Evolutionary conservation across 2,113 vertebrate species (phyloP), one percentile per base, ranked within the genome.

Genomic region (Tragelaphus buxtoni): DNA sequence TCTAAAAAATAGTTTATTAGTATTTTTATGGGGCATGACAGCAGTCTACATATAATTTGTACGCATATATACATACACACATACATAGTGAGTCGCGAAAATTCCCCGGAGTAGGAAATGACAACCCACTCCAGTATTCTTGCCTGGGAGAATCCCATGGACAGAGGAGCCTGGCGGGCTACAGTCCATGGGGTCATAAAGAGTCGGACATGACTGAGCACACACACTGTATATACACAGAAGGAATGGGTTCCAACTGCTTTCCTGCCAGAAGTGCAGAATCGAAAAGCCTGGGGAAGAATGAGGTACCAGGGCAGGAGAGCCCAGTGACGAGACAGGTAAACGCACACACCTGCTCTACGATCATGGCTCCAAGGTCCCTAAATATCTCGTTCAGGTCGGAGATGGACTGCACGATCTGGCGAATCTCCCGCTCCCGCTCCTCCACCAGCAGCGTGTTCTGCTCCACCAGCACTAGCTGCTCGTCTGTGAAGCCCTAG

Each of bases 341-440:
- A 0, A 1, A 8, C 2, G 32, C 11, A 87, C 74, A 47, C 95
- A 99, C 99, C 99, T 99, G 99, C 95, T 99, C 99, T 85, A 99
- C 99, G 93, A 99, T 99, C 99, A 99, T 99, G n/a, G 99, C 98
- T 72, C 99, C 99, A 92, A 99, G 98, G 95, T 99, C 99, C 89
- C 99, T 98, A 95, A 99, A 99, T 96, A 99, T 99, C 84, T 99
- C 99, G 60, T 99, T 99, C 92, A 99, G 99, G 98, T 99, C 99
- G 0, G 99, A 99, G 98, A 99, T 99, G 55, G 99, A 99, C 98
- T 99, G 99, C 20, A 99, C 99, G n/a, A 99, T 99, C 94, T 99
- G 99, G n/a, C 99, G 98, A 84, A 99, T 99, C 98, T 99, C 99
- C 56, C 99, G 96, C 96, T 99, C 99, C 58, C 99, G 95, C 93